phyloP scores from a whole-genome alignment of 2,888 invertebrate species.

The Netelia inedita region DNA sequence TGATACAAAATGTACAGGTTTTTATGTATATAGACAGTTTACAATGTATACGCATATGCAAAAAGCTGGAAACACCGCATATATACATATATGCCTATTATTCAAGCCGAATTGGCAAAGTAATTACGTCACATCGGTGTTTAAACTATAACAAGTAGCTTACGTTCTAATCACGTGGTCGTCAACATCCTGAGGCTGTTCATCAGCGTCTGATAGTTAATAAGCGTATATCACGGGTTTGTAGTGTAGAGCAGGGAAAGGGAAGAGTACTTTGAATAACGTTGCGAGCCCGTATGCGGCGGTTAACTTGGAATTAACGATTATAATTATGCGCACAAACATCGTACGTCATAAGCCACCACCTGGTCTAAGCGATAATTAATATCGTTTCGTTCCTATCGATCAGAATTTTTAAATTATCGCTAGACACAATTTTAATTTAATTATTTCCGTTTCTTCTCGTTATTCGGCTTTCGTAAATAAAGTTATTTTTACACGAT shows the following conservation, averaged over 20 bases:
- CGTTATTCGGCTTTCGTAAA: too few species aligned
- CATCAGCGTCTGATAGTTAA: conserved; percentile 4
- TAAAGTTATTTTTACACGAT: too few species aligned
- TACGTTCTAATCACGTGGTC: conserved; percentile 10
- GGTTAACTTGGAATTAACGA: not conserved
- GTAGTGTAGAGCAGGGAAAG: not conserved
- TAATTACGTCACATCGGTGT: conserved; percentile 52
- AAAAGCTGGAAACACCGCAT: not conserved
- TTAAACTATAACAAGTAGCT: conserved; percentile 43
- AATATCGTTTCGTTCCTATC: too few species aligned
- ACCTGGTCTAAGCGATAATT: too few species aligned
- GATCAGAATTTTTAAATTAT: too few species aligned
- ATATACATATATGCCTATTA: conserved; percentile 12
- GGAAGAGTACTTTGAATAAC: not conserved
- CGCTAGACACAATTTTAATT: too few species aligned
- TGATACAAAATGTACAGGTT: not conserved
- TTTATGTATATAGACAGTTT: not conserved
- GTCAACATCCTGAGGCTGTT: conserved; percentile 15
- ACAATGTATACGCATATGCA: not conserved
- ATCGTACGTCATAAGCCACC: not conserved
- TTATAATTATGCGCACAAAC: not conserved
- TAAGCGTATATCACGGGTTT: conserved; percentile 1
- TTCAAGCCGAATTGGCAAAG: conserved; percentile 43
- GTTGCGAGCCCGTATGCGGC: not conserved
- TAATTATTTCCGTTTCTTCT: too few species aligned